Evolutionary conservation across 1,140 invertebrate genomes (phyloP).

Genomic region (Sycophila sp.): DNA sequence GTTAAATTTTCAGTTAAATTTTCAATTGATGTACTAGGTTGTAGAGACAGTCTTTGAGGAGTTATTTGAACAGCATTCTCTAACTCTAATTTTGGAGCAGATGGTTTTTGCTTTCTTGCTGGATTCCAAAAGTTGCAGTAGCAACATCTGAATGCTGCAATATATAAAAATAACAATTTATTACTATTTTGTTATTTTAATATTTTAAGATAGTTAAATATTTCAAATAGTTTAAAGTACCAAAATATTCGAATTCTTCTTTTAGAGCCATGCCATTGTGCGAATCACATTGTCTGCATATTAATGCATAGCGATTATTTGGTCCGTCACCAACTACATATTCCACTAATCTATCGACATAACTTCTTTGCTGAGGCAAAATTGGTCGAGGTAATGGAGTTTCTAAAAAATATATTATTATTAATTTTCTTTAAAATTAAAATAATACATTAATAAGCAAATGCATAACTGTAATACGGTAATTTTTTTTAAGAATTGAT

Average conservation of each 20-base stretch:
- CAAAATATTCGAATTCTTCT: constrained; percentile 95
- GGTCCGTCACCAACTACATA: constrained; percentile 96
- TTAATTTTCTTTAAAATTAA: constrained; percentile 4
- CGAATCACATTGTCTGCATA: constrained; percentile 88
- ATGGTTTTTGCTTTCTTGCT: constrained; percentile 82
- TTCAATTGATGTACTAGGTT: constrained; percentile 7
- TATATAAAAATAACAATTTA: constrained; percentile 28
- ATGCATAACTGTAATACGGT: too few relatives aligned
- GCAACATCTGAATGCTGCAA: constrained; percentile 82
- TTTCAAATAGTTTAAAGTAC: constrained; percentile 62
- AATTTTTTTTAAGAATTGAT: not conserved
- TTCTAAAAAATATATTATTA: constrained; percentile 36
- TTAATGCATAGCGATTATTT: constrained; percentile 91
- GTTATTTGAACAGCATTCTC: constrained; percentile 42
- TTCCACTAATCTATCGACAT: constrained; percentile 90
- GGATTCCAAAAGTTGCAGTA: constrained; percentile 88
- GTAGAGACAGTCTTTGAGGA: constrained; percentile 24
- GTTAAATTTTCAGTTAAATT: constrained; percentile 8
- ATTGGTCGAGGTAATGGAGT: constrained; percentile 66
- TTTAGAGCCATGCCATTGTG: constrained; percentile 98
- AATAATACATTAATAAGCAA: constrained; percentile 14
- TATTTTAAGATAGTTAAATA: constrained; percentile 12
- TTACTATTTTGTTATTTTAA: not conserved
- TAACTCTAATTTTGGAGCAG: constrained; percentile 72
- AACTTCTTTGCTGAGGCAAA: constrained; percentile 71